phyloP scores from a whole-genome alignment of 2,113 vertebrate species.

The Catharus minimus region DNA sequence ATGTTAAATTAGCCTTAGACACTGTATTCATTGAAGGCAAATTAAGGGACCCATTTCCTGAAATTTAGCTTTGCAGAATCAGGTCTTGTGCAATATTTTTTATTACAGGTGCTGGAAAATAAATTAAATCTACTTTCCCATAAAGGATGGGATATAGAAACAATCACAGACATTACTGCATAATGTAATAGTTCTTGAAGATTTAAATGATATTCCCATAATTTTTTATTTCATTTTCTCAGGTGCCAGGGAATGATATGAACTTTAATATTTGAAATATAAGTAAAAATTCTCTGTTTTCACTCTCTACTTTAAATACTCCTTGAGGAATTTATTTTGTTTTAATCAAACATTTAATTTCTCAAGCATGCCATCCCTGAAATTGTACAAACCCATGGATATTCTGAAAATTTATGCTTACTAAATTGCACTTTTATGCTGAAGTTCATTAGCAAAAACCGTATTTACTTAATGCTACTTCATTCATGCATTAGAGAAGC shows the following conservation, averaged over 20 bases:
- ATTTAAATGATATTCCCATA: neutral
- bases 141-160: neutral
- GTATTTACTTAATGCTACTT: neutral
- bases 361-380: neutral
- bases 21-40: slow-evolving; percentile 3
- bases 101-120: slow-evolving; percentile 8
- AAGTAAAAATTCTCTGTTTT: neutral
- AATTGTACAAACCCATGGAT: neutral
- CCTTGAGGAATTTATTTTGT: neutral
- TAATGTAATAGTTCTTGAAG: neutral
- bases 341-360: neutral
- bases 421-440: neutral
- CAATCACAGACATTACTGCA: neutral
- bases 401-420: neutral
- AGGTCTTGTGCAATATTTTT: slow-evolving; percentile 8
- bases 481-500: neutral
- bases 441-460: neutral
- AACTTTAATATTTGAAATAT: neutral
- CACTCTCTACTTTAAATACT: neutral
- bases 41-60: slow-evolving; percentile 12
- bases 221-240: neutral
- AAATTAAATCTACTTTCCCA: neutral
- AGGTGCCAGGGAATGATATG: neutral
- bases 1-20: slow-evolving; percentile 11
- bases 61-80: neutral